These are phyloP conservation scores for Sminthurides bifidus DNA, from an alignment of 1,140 invertebrate genomes.

Conservation along the genomic window DNA sequence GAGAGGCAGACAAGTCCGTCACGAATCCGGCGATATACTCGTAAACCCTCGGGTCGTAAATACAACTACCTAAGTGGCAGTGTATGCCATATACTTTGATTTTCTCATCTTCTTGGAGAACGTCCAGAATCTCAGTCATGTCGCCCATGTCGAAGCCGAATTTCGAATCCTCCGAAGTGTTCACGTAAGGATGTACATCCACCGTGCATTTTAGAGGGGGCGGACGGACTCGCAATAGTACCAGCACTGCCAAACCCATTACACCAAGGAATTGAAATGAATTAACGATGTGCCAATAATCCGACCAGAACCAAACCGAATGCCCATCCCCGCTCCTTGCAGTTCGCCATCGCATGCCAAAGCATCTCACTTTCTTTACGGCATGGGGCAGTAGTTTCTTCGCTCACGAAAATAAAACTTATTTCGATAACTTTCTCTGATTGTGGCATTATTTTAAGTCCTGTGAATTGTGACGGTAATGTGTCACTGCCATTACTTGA, in stretches of 20 bases:
- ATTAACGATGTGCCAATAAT: neutral
- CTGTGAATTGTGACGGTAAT: too few relatives aligned
- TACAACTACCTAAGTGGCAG: constrained; percentile 38
- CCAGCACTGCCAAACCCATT: constrained; percentile 8
- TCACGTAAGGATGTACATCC: constrained; percentile 18
- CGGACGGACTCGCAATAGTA: constrained; percentile 19
- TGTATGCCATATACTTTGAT: constrained; percentile 36
- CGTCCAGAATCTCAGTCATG: constrained; percentile 12
- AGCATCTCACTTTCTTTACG: too few relatives aligned
- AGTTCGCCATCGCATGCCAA: too few relatives aligned
- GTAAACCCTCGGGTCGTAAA: constrained; percentile 29
- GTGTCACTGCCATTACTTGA: neutral
- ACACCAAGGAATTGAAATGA: neutral
- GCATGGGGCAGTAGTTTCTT: neutral
- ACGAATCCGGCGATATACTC: constrained; percentile 31
- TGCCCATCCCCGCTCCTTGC: too few relatives aligned
- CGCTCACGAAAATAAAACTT: neutral
- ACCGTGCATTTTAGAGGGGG: neutral
- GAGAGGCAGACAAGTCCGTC: constrained; percentile 10
- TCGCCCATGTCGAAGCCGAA: constrained; percentile 16
- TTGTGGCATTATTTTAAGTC: too few relatives aligned
- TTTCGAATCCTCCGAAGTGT: constrained; percentile 21
- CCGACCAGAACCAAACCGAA: neutral
- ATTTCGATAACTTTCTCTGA: neutral
- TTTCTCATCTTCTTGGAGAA: constrained; percentile 7